Percentiles rank a stretch among this genome's conserved stretches.
Evolutionary conservation across 2,797 vertebrate genomes (phyloP).

Genomic region (Peromyscus aztecus): DNA sequence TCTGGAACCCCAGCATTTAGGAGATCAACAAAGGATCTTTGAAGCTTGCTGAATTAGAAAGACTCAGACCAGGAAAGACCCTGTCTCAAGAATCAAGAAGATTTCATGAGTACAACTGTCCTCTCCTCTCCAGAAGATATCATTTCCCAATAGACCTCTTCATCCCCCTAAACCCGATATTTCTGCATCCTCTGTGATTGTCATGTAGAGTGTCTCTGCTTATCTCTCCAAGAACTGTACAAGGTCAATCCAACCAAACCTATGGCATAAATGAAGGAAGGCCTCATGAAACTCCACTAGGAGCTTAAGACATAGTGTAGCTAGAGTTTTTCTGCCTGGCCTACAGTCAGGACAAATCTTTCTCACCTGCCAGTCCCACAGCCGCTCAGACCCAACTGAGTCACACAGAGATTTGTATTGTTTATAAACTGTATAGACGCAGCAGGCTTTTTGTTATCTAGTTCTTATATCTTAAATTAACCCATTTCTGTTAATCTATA

Average conservation of each 20-base stretch:
- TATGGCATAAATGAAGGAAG: background rate
- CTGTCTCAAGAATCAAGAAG: background rate
- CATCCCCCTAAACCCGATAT: background rate
- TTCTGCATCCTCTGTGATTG: background rate
- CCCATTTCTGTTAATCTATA: too few relatives aligned
- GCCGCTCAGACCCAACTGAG: too few relatives aligned
- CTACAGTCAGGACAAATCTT: too few relatives aligned
- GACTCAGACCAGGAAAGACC: background rate
- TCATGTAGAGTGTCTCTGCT: background rate
- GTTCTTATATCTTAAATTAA: too few relatives aligned
- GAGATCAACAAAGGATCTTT: background rate
- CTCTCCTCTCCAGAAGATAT: background rate
- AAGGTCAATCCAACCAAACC: background rate
- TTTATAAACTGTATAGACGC: too few relatives aligned
- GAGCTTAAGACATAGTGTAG: background rate
- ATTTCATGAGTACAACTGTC: background rate
- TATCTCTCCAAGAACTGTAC: background rate
- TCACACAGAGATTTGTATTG: too few relatives aligned
- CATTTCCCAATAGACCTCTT: background rate
- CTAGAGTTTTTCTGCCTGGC: too few relatives aligned
- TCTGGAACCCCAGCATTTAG: background rate
- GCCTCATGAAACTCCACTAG: background rate
- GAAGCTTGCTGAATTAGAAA: background rate
- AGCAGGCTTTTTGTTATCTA: too few relatives aligned
- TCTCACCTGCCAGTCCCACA: too few relatives aligned